These are phyloP conservation scores for Stictocephala bisonia DNA, from an alignment of 2,888 invertebrate genomes.

Conservation along the genomic window DNA sequence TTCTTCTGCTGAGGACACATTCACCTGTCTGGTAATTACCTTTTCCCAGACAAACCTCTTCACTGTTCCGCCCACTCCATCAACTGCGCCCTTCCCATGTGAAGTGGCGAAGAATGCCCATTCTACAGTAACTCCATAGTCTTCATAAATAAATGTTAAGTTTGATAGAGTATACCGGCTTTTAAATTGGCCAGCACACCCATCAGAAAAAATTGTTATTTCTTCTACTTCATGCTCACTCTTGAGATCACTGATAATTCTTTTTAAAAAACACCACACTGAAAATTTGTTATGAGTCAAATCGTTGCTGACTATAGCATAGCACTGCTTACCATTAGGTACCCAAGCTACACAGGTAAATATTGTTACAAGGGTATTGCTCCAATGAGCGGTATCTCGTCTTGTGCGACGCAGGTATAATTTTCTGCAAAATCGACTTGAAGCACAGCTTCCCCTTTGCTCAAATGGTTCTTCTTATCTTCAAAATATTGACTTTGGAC, in stretches of 20 bases:
- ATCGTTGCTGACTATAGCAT: constrained; percentile 34
- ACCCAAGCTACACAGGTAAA: constrained; percentile 32
- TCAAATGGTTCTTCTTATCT: constrained; percentile 38
- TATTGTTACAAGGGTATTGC: constrained; percentile 37
- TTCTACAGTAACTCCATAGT: constrained; percentile 38
- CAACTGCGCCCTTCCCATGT: constrained; percentile 38
- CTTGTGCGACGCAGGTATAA: constrained; percentile 35
- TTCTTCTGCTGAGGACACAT: constrained; percentile 40
- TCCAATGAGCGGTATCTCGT: constrained; percentile 37
- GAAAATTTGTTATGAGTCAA: constrained; percentile 35
- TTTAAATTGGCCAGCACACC: constrained; percentile 40
- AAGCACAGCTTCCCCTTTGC: constrained; percentile 34
- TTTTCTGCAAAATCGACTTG: constrained; percentile 36
- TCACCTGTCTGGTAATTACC: constrained; percentile 36
- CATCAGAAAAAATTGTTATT: constrained; percentile 36
- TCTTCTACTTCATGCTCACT: constrained; percentile 39
- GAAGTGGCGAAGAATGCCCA: constrained; percentile 42
- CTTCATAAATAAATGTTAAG: constrained; percentile 34
- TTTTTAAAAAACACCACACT: constrained; percentile 37
- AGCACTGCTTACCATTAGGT: constrained; percentile 35
- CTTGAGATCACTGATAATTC: constrained; percentile 32
- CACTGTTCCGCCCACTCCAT: constrained; percentile 40
- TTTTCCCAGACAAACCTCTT: constrained; percentile 40
- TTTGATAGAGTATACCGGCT: constrained; percentile 37
- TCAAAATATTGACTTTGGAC: constrained; percentile 39